phyloP scores from a whole-genome alignment of 2,888 invertebrate genomes.

The Mellilla xanthometata region DNA sequence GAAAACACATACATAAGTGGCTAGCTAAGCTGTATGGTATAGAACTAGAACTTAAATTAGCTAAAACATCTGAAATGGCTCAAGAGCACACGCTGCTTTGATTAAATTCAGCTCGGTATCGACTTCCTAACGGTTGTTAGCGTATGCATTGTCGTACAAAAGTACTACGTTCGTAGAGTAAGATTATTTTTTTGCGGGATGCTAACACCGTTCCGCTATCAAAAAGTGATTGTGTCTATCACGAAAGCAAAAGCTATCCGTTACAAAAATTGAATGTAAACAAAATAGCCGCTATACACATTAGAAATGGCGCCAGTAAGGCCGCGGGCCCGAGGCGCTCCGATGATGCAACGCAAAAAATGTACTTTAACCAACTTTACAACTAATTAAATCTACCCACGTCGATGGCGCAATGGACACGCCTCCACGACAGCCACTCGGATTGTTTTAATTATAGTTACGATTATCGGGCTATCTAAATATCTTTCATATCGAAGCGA shows the following conservation, averaged over 20 bases:
- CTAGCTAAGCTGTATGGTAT: no score
- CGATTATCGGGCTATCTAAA: slow-evolving; percentile 25
- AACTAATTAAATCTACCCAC: slow-evolving; percentile 80
- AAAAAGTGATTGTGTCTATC: slow-evolving; percentile 7
- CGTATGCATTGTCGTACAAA: no score
- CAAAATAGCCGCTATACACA: slow-evolving; percentile 10
- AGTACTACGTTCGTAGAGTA: no score
- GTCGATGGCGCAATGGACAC: slow-evolving; percentile 68
- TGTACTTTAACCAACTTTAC: slow-evolving; percentile 49
- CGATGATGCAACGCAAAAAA: slow-evolving; percentile 68
- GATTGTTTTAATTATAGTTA: slow-evolving; percentile 69
- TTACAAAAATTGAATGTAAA: slow-evolving; percentile 21
- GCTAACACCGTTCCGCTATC: background rate
- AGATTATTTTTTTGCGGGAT: no score
- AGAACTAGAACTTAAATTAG: no score
- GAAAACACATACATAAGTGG: no score
- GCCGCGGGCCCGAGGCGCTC: slow-evolving; percentile 28
- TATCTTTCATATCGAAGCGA: slow-evolving; percentile 20
- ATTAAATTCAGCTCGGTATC: no score
- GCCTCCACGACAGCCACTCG: slow-evolving; percentile 54
- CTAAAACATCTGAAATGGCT: no score
- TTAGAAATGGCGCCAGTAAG: slow-evolving; percentile 41
- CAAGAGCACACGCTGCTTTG: no score
- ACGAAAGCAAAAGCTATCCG: slow-evolving; percentile 11
- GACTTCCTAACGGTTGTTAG: no score